Percentiles rank a stretch among this genome's conserved stretches.
Evolutionary conservation across 2,113 vertebrate genomes (phyloP).

Genomic region (Elephas maximus): DNA sequence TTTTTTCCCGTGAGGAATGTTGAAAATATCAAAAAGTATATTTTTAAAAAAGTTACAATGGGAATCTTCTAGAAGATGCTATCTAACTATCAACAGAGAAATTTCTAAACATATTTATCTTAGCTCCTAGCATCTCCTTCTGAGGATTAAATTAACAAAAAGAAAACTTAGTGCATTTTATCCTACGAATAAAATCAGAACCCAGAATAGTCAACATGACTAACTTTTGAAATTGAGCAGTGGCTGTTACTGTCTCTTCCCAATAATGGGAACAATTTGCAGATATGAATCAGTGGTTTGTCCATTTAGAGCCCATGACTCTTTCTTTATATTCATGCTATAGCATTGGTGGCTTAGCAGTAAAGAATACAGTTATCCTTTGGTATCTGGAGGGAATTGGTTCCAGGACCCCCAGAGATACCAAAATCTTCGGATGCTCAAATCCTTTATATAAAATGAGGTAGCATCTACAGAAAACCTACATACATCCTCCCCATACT

Average conservation of each 20-base stretch:
- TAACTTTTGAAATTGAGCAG: not conserved
- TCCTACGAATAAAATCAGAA: slow-evolving; percentile 38
- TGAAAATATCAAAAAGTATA: not conserved
- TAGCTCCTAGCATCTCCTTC: not conserved
- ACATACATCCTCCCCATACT: no score
- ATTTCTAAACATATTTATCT: slow-evolving; percentile 39
- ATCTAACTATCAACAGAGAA: not conserved
- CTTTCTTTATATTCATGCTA: not conserved
- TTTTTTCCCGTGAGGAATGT: not conserved
- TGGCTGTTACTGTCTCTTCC: not conserved
- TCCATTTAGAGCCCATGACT: not conserved
- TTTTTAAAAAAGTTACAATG: not conserved
- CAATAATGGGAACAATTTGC: not conserved
- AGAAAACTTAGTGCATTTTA: slow-evolving; percentile 6
- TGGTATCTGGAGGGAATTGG: no score
- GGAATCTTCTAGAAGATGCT: not conserved
- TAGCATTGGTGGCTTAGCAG: not conserved
- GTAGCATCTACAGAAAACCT: no score
- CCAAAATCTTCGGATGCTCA: no score
- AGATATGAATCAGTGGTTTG: not conserved
- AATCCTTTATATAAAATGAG: no score
- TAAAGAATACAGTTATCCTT: not conserved
- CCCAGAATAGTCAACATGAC: not conserved
- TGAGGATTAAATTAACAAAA: not conserved
- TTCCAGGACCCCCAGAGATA: no score